phyloP scores from a whole-genome alignment of 2,797 vertebrate species.

The Pantherophis alleghaniensis region DNA sequence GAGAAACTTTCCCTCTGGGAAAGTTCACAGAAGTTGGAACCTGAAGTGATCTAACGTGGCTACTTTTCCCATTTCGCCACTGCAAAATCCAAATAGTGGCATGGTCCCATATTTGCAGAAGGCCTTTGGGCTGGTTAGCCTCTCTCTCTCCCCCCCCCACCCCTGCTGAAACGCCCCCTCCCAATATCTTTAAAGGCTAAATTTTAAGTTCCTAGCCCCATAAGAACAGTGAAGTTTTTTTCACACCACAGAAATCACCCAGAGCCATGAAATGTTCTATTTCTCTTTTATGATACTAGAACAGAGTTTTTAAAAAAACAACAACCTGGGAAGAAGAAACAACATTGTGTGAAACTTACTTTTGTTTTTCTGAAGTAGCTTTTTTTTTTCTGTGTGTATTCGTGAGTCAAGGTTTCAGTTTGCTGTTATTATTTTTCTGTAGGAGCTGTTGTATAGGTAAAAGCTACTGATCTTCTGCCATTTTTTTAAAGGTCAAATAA shows the following conservation, averaged over 20 bases:
- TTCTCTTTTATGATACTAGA: not conserved
- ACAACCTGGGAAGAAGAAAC: not conserved
- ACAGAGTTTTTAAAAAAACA: not conserved
- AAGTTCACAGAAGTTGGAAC: not conserved
- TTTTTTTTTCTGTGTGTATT: not conserved
- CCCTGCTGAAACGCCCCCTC: not conserved
- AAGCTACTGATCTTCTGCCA: not conserved
- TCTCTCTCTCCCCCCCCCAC: too few species aligned
- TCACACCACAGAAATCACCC: not conserved
- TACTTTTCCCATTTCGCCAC: not conserved
- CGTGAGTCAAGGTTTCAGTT: too few species aligned
- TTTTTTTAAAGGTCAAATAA: not conserved
- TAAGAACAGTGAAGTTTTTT: not conserved
- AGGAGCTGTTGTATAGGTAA: not conserved
- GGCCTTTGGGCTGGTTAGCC: not conserved
- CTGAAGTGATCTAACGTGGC: not conserved
- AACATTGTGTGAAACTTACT: not conserved
- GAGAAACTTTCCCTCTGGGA: not conserved
- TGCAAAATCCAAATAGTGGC: not conserved
- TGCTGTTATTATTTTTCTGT: not conserved
- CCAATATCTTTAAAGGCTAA: not conserved
- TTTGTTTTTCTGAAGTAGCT: not conserved
- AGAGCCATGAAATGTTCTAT: not conserved
- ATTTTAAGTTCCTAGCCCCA: not conserved
- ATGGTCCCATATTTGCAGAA: not conserved